Conservation (phyloP, 92 coral and sea anemone species). For the Desmophyllum pertusum region DNA sequence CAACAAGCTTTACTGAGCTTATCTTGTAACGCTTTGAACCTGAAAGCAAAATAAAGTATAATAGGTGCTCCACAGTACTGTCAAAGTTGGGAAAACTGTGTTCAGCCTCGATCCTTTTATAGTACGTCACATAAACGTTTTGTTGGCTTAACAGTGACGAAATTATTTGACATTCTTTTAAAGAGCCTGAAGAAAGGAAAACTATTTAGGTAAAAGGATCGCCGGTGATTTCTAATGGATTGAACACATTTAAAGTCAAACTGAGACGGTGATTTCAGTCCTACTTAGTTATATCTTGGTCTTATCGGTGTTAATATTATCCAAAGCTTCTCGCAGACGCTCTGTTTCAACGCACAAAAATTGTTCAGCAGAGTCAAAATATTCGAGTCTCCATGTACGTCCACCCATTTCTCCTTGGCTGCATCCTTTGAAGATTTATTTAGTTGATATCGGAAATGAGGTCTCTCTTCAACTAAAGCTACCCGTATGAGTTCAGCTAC, state of each 20-base stretch:
- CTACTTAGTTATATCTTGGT: background rate
- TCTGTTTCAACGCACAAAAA: conserved; percentile 83
- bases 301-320: conserved; percentile 46
- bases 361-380: conserved; percentile 85
- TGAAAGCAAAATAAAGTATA: background rate
- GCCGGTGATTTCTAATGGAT: too few relatives aligned
- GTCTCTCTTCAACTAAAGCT: conserved; percentile 74
- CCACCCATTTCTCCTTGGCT: conserved; percentile 84
- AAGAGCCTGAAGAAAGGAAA: too few relatives aligned
- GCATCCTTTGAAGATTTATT: conserved; percentile 86
- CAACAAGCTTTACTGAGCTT: too few relatives aligned
- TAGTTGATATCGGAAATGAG: conserved; percentile 94
- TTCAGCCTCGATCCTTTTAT: too few relatives aligned
- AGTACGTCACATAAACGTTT: too few relatives aligned
- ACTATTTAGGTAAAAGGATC: too few relatives aligned
- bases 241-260: too few relatives aligned
- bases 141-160: too few relatives aligned
- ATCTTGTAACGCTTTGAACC: background rate
- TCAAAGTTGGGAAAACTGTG: background rate
- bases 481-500: conserved; percentile 74
- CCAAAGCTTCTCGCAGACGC: conserved; percentile 65
- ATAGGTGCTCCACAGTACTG: too few relatives aligned
- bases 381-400: conserved; percentile 78
- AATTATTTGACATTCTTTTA: too few relatives aligned
- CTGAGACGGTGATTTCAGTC: too few relatives aligned